phyloP scores from a whole-genome alignment of 2,797 vertebrate species.

The Manis pentadactyla region DNA sequence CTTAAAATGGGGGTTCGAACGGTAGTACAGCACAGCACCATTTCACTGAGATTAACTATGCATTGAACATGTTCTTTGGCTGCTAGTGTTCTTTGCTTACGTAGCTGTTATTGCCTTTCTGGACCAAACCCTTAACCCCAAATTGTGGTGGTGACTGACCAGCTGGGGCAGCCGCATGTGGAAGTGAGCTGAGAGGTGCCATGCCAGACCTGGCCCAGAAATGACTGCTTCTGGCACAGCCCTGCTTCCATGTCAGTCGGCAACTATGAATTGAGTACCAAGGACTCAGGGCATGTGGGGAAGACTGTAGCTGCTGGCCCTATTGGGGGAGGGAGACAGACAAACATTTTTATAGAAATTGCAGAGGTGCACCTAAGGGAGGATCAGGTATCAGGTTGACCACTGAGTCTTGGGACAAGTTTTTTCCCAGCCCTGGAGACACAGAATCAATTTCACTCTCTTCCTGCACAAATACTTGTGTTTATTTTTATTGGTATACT shows the following conservation, averaged over 20 bases:
- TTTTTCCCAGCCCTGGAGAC: constrained; percentile 11
- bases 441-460: constrained; percentile 6
- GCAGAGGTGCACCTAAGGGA: neutral
- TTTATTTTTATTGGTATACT: constrained; percentile 63
- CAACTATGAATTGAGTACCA: neutral
- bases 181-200: constrained; percentile 21
- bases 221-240: constrained; percentile 53
- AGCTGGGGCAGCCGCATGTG: constrained; percentile 11
- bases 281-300: constrained; percentile 11
- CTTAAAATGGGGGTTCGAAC: neutral
- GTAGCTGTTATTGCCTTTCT: neutral
- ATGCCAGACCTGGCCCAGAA: neutral
- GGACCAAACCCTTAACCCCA: constrained; percentile 33
- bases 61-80: neutral
- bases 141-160: constrained; percentile 50
- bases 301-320: neutral
- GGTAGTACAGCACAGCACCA: neutral
- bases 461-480: neutral
- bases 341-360: constrained; percentile 30
- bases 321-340: neutral
- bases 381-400: neutral
- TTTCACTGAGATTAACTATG: neutral
- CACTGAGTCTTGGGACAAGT: neutral
- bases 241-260: neutral
- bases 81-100: neutral